Conservation (phyloP, 1,140 invertebrate species). For the Coptotermes formosanus region DNA sequence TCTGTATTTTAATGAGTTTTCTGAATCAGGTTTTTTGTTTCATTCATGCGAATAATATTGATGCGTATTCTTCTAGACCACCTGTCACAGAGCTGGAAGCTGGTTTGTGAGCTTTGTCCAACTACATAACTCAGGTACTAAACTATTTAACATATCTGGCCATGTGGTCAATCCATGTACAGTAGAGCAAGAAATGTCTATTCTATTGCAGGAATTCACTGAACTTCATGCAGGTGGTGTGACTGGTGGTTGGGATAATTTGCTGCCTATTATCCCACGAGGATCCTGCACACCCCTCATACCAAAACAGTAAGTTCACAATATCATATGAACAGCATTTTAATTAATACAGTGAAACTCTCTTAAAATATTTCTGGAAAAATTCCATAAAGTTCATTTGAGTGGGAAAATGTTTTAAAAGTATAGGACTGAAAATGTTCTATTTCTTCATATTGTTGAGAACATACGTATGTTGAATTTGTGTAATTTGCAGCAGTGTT, state of each 20-base stretch:
- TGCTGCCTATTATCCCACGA: conserved; percentile 95
- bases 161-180: conserved; percentile 98
- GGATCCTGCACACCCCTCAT: conserved; percentile 99
- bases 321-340: neutral
- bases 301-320: conserved; percentile 75
- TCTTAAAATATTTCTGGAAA: neutral
- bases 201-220: conserved; percentile 93
- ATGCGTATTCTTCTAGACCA: conserved; percentile 57
- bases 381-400: too few species aligned
- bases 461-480: too few species aligned
- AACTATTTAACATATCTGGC: conserved; percentile 98
- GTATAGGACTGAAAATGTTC: too few species aligned
- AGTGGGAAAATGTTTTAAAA: too few species aligned
- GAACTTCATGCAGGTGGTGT: conserved; percentile 96
- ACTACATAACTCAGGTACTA: conserved; percentile 96
- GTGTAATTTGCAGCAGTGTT: too few species aligned
- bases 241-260: conserved; percentile 97
- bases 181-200: conserved; percentile 99
- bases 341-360: neutral
- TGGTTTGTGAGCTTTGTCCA: conserved; percentile 99
- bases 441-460: too few species aligned
- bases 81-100: conserved; percentile 89
- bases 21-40: neutral
- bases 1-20: neutral
- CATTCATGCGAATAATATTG: neutral